Conservation (phyloP, 2,113 vertebrate species). For the Tyto alba region DNA sequence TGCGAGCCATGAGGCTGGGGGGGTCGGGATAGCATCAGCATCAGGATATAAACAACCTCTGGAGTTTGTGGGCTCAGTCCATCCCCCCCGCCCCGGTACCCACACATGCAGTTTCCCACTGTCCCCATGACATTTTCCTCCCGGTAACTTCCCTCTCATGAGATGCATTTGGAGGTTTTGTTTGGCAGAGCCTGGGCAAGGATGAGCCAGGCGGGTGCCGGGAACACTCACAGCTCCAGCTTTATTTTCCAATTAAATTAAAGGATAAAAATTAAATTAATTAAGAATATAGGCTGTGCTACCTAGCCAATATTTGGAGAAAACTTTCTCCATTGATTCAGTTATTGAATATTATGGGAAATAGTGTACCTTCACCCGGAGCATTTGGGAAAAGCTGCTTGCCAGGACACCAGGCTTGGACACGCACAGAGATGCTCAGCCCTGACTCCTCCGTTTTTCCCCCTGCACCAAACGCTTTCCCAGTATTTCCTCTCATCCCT, state of each 20-base stretch:
- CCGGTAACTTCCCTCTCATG: neutral
- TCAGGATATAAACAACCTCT: accelerated
- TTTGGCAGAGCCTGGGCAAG: neutral
- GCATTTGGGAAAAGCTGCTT: neutral
- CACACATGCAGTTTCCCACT: neutral
- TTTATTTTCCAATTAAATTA: neutral
- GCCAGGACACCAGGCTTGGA: accelerated
- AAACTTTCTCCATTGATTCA: neutral
- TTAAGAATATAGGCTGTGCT: neutral
- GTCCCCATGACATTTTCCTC: neutral
- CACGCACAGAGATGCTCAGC: neutral
- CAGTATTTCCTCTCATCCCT: neutral
- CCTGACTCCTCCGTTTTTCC: neutral
- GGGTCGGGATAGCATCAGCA: neutral
- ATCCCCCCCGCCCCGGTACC: accelerated
- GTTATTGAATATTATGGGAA: neutral
- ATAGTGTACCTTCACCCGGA: accelerated
- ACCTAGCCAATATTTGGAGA: neutral
- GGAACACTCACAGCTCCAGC: neutral
- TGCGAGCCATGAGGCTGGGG: neutral
- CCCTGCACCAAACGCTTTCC: neutral
- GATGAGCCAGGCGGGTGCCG: neutral
- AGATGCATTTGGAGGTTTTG: neutral
- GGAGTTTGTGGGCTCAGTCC: neutral
- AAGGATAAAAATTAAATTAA: neutral